Evolutionary conservation across 2,113 vertebrate genomes (phyloP), one percentile per base, ranked within the genome.

Genomic region (Corythoichthys haematopterus): DNA sequence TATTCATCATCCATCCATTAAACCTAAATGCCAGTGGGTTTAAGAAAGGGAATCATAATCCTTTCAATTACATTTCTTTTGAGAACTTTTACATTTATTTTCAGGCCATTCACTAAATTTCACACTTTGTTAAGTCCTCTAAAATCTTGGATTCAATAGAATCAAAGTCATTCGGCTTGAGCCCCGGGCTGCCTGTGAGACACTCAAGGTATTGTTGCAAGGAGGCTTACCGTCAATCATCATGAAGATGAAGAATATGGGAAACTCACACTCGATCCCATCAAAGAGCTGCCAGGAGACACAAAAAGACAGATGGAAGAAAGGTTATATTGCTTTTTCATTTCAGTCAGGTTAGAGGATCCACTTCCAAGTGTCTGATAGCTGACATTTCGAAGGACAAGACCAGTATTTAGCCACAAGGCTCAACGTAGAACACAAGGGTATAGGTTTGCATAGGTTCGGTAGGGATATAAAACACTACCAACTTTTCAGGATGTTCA

Each of bases 201-300:
- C 74, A 74, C n/a, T 75, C n/a, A 43, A 78, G 70, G 45, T 52
- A 53, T 47, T 72, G 71, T 64, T 33, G 7, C 58, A 75, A 79
- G 60, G 20, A 74, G 70, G 89, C 97, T 95, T 90, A 99, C 97
- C 97, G 80, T 99, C 97, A 77, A 99, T 99, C 88, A 98, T 96
- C 97, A 99, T 97, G 86, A 95, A 95, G 91, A 99, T 94, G 82
- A 96, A 99, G 88, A 99, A 99, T 65, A 99, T 86, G 66, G 97
- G 97, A 83, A 99, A 99, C 93, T 99, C 95, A 84, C 97, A 99
- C 81, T 99, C 96, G 71, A 99, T 98, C 69, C 95, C 97, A 81
- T 99, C 97, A 89, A 99, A 99, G 47, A 98, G 94, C 97, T 99
- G 87, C 46, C 88, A 88, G 73, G 78, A 87, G 65, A 84, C 20